phyloP scores from a whole-genome alignment of 2,888 invertebrate genomes.

The Lasioglossum zephyrum region DNA sequence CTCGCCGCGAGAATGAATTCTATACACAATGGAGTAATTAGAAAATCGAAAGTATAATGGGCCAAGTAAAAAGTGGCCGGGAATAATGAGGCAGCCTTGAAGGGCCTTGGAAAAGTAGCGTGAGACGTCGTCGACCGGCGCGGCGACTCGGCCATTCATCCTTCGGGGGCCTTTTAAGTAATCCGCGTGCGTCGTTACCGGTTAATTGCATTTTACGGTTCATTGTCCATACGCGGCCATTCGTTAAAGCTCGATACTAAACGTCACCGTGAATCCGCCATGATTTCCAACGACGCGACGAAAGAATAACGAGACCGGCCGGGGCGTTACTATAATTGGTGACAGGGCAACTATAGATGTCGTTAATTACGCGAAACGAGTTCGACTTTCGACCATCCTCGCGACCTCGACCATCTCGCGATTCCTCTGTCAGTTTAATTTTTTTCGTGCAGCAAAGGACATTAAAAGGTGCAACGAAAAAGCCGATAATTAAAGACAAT shows the following conservation, averaged over 20 bases:
- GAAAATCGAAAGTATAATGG: constrained; percentile 42
- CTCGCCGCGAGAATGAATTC: constrained; percentile 25
- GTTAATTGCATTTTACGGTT: constrained; percentile 62
- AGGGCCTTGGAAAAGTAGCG: background rate
- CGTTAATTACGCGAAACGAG: constrained; percentile 54
- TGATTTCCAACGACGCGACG: constrained; percentile 29
- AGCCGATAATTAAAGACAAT: constrained; percentile 26
- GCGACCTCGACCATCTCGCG: constrained; percentile 26
- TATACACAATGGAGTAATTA: constrained; percentile 45
- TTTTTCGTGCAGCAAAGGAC: background rate
- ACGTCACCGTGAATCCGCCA: background rate
- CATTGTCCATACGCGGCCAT: constrained; percentile 51
- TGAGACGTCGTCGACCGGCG: background rate
- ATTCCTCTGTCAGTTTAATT: constrained; percentile 24
- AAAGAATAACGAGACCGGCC: constrained; percentile 54
- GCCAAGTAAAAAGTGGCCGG: constrained; percentile 34
- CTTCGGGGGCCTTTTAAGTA: constrained; percentile 2
- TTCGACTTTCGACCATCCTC: background rate
- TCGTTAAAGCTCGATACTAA: constrained; percentile 48
- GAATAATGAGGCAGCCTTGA: constrained; percentile 32
- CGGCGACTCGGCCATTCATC: background rate
- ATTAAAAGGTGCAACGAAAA: background rate
- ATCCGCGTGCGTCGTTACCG: constrained; percentile 45
- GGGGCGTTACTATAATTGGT: constrained; percentile 50
- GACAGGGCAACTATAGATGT: constrained; percentile 52